Evolutionary conservation across 2,797 vertebrate genomes (phyloP).

Genomic region (Rhabdomys pumilio): DNA sequence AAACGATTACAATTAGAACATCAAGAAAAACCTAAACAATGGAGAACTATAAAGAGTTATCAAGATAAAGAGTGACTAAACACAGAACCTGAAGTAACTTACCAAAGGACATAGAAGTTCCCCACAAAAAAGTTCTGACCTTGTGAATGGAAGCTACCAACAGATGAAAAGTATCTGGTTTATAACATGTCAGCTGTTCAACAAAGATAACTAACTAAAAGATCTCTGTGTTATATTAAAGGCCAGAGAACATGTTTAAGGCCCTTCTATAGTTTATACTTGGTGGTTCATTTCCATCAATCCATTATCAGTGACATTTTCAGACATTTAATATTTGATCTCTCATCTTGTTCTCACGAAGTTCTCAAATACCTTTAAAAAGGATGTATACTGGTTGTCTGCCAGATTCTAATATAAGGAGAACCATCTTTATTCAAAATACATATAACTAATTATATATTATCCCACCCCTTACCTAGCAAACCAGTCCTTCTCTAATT

Average conservation of each 20-base stretch:
- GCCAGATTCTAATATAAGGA: background rate
- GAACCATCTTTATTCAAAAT: background rate
- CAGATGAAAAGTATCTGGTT: background rate
- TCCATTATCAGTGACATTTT: background rate
- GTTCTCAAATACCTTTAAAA: constrained; percentile 36
- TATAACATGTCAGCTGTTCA: background rate
- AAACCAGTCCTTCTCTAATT: background rate
- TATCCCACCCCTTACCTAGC: background rate
- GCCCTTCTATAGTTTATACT: background rate
- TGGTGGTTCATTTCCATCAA: background rate
- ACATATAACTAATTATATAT: background rate
- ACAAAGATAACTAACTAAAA: too few species aligned
- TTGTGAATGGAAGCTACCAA: background rate
- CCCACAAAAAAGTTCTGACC: background rate
- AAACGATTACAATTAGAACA: background rate
- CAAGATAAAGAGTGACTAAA: background rate
- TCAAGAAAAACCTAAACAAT: background rate
- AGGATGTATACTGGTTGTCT: background rate
- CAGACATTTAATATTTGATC: background rate
- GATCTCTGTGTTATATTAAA: background rate
- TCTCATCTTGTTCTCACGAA: background rate
- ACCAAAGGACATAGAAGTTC: background rate
- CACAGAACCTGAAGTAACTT: background rate
- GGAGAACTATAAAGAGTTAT: background rate
- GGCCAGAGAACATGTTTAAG: background rate